Evolutionary conservation across 2,113 vertebrate genomes (phyloP).

Genomic region (Anolis sagrei): DNA sequence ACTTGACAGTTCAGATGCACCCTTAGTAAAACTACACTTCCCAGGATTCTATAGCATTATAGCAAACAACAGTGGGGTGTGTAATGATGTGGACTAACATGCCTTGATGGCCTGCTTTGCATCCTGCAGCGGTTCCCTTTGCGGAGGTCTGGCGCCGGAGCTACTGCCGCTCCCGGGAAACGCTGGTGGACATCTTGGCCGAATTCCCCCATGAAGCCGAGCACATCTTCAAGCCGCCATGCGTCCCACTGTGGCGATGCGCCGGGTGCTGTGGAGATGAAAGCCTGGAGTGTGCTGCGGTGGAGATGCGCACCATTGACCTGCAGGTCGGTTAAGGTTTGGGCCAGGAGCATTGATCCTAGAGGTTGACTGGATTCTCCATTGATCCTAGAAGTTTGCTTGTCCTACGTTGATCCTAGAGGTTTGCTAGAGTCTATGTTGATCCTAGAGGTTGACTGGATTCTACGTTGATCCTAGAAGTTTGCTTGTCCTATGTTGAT

Average conservation of each 20-base stretch:
- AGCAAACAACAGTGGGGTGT: too few species aligned
- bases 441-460: too few species aligned
- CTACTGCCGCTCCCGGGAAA: slow-evolving; percentile 81
- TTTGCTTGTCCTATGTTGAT: too few species aligned
- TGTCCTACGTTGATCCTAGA: too few species aligned
- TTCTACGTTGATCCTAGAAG: too few species aligned
- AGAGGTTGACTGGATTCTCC: too few species aligned
- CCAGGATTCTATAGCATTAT: too few species aligned
- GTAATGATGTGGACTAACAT: background rate
- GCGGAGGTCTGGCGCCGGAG: slow-evolving; percentile 81
- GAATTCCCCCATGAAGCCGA: slow-evolving; percentile 80
- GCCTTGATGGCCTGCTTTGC: background rate
- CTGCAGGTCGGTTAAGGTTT: slow-evolving; percentile 75
- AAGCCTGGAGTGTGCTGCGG: slow-evolving; percentile 80
- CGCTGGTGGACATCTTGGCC: slow-evolving; percentile 79
- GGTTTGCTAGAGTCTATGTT: too few species aligned
- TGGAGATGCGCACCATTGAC: slow-evolving; percentile 74
- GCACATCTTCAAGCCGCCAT: slow-evolving; percentile 81
- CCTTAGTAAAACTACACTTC: too few species aligned
- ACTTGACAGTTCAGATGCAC: too few species aligned
- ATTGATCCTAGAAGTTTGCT: too few species aligned
- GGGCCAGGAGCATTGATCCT: too few species aligned
- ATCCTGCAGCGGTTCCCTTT: slow-evolving; percentile 76
- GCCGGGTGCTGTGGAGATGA: slow-evolving; percentile 84
- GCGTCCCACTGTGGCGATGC: slow-evolving; percentile 80